These are phyloP conservation scores for Microctenopoma lineatum DNA, from an alignment of 2,797 vertebrate genomes.

Conservation along the genomic window DNA sequence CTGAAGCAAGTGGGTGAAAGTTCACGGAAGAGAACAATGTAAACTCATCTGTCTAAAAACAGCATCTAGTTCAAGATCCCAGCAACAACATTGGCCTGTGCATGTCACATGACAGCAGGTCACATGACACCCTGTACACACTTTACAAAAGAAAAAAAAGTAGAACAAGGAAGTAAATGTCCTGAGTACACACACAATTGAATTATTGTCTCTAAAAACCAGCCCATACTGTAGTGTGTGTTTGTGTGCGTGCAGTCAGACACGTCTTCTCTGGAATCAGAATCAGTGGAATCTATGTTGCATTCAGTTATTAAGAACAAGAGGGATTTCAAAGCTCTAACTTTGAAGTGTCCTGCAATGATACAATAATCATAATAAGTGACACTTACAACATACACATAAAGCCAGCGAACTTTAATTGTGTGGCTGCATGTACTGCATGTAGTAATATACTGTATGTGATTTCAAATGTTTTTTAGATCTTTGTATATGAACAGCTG, in stretches of 20 bases:
- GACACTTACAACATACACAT: neutral
- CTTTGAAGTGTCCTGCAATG: neutral
- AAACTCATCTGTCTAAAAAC: conserved; percentile 2
- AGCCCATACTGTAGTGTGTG: neutral
- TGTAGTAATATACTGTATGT: too few relatives aligned
- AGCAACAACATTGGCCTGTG: neutral
- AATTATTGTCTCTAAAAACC: neutral
- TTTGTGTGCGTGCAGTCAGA: too few relatives aligned
- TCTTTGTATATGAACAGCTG: too few relatives aligned
- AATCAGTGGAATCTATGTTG: too few relatives aligned
- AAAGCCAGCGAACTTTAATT: neutral
- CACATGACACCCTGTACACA: neutral
- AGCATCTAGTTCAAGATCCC: neutral
- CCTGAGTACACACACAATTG: neutral
- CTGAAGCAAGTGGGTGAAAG: conserved; percentile 30
- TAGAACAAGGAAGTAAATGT: neutral
- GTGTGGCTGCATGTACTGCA: too few relatives aligned
- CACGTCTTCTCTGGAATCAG: too few relatives aligned
- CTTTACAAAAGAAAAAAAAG: neutral
- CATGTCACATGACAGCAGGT: conserved; percentile 13
- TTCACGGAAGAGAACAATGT: conserved; percentile 21
- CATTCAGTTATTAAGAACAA: too few relatives aligned
- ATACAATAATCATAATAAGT: neutral
- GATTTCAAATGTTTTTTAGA: too few relatives aligned
- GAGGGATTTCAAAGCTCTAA: too few relatives aligned